Conservation (phyloP, 2,888 invertebrate genomes). For the Cataglyphis albicans region DNA sequence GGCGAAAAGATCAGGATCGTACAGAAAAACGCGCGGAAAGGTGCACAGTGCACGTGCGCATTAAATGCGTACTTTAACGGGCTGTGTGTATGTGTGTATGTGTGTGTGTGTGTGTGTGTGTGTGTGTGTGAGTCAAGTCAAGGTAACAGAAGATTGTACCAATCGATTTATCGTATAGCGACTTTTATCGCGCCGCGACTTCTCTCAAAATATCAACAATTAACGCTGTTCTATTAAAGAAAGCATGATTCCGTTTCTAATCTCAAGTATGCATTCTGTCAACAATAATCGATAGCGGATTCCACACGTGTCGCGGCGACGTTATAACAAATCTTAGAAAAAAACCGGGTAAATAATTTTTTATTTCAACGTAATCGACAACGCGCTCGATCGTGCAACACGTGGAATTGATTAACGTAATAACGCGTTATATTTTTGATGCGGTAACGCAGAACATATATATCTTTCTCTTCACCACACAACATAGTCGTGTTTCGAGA, state of each 20-base stretch:
- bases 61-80: background rate
- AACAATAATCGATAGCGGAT: slow-evolving; percentile 10
- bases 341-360: slow-evolving; percentile 59
- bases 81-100: background rate
- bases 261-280: slow-evolving; percentile 26
- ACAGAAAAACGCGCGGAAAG: slow-evolving; percentile 45
- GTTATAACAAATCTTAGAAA: slow-evolving; percentile 55
- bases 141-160: slow-evolving; percentile 55
- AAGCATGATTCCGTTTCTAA: slow-evolving; percentile 51
- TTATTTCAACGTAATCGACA: slow-evolving; percentile 62
- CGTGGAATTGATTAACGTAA: slow-evolving; percentile 23
- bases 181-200: slow-evolving; percentile 51
- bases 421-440: background rate
- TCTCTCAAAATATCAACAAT: slow-evolving; percentile 43
- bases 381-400: slow-evolving; percentile 22
- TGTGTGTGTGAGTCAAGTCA: slow-evolving; percentile 49
- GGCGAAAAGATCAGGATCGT: slow-evolving; percentile 63
- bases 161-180: slow-evolving; percentile 58
- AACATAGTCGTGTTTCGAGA: background rate
- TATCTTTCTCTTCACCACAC: background rate
- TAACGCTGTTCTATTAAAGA: background rate
- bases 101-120: background rate
- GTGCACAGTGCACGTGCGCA: background rate
- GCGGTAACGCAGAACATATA: background rate
- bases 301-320: slow-evolving; percentile 57